Base-by-base conservation (phyloP, 2,113 vertebrate species). In the Manacus vitellinus region DNA sequence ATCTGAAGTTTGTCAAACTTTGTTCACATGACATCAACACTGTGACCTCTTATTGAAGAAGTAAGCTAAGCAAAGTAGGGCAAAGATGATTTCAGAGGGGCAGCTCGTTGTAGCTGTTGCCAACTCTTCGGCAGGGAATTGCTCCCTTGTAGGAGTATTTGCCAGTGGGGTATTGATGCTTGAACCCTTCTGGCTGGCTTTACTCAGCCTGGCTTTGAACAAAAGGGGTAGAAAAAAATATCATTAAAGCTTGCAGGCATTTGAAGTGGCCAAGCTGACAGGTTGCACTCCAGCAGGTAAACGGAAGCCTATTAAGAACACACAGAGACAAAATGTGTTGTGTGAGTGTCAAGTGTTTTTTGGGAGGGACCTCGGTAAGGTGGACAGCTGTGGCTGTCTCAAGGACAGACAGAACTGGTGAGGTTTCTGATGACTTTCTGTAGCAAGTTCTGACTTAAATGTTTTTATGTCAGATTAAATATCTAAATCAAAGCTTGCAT, bases 281-380 rank as follows among this genome's bases (percentile, higher is more conserved):
- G 95, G 95, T 92, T 94, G 93, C 52, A 65, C 49, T 97, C 92
- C 90, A 97, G 96, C 95, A 94, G 92, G 86, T 95, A 79, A 49
- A 89, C n/a, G 41, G 91, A 59, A 89, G 89, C 72, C 12, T 47
- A 95, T 97, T 97, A 96, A 94, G 93, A 97, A 55, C 94, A 88
- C 82, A 78, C 77, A 89, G 86, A 97, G 96, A 98, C 85, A 84
- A 95, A 97, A 95, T 49, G 67, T 97, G 94, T 94, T 23, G 43
- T 80, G 24, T 83, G 73, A 92, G 52, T 1, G 1, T 43, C 1
- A 13, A 13, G 72, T 55, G 4, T 83, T 96, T 94, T 93, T 87
- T 44, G 90, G 77, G 87, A 44, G 88, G 92, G 91, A 51, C 72
- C 91, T 68, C 19, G 1, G 74, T 6, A 58, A 43, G 76, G 37